A percentile compares a stretch with the other conserved stretches of the same genome.
Evolutionary conservation across 2,888 invertebrate species (phyloP).

Genomic region (Drosophila demipolita): DNA sequence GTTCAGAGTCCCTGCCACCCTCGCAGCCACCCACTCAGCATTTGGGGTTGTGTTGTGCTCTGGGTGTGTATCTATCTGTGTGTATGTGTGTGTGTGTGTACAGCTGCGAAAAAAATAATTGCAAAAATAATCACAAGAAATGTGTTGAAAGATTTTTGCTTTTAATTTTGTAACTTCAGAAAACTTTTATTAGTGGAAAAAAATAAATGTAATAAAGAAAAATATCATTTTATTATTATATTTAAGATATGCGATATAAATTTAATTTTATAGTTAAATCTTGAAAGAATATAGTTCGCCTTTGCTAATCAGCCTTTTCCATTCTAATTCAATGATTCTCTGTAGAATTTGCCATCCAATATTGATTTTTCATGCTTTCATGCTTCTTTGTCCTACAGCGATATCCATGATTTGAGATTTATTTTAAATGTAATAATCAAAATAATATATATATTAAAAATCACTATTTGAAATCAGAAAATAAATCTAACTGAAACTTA

Average conservation of each 20-base stretch:
- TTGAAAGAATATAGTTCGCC: too few species aligned
- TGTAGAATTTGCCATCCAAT: not conserved
- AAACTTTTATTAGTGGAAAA: not conserved
- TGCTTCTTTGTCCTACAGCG: too few species aligned
- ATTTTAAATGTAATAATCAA: not conserved
- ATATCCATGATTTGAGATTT: not conserved
- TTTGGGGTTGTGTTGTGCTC: slow-evolving; percentile 39
- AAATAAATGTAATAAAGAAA: not conserved
- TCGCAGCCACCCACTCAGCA: not conserved
- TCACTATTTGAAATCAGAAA: not conserved
- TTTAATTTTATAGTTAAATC: not conserved
- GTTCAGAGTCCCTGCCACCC: not conserved
- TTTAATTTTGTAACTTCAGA: not conserved
- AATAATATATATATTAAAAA: not conserved
- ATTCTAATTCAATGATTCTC: not conserved
- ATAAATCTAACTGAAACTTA: accelerated
- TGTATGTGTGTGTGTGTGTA: slow-evolving; percentile 31
- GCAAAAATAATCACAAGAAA: not conserved
- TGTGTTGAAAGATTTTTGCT: not conserved
- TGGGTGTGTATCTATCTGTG: slow-evolving; percentile 18
- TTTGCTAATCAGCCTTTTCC: not conserved
- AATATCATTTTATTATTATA: not conserved
- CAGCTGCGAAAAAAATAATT: not conserved
- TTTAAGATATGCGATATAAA: accelerated
- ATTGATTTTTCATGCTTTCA: not conserved